Evolutionary conservation across 2,888 invertebrate species (phyloP).

Genomic region (Oithona nana): DNA sequence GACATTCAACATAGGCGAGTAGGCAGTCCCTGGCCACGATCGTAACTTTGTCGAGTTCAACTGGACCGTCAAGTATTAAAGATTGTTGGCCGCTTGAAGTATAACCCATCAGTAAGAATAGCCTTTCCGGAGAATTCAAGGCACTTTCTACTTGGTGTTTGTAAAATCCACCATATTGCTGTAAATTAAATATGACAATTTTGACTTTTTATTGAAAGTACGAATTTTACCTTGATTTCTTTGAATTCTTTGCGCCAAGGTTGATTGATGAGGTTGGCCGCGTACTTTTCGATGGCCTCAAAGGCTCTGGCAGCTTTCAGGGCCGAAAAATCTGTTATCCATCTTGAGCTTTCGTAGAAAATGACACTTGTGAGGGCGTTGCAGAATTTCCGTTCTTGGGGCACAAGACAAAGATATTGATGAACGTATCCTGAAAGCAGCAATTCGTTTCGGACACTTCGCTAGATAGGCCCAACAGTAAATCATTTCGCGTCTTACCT

Average conservation of each 20-base stretch:
- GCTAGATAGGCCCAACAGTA: not conserved
- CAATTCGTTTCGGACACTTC: not conserved
- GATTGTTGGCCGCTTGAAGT: slow-evolving; percentile 25
- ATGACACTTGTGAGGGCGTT: slow-evolving; percentile 54
- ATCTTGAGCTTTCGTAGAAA: slow-evolving; percentile 48
- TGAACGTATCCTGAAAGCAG: slow-evolving; percentile 44
- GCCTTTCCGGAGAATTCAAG: slow-evolving; percentile 20
- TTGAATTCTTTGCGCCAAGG: slow-evolving; percentile 76
- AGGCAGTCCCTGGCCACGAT: slow-evolving; percentile 63
- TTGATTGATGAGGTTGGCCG: slow-evolving; percentile 60
- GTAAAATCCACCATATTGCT: slow-evolving; percentile 24
- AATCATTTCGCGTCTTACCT: slow-evolving; percentile 33
- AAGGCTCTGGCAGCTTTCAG: slow-evolving; percentile 61
- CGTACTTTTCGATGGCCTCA: slow-evolving; percentile 64
- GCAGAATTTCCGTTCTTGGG: slow-evolving; percentile 57
- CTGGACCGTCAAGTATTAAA: slow-evolving; percentile 38
- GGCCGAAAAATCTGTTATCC: slow-evolving; percentile 53
- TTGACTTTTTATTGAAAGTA: no score
- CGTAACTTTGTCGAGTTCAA: slow-evolving; percentile 59
- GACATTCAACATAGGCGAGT: slow-evolving; percentile 68
- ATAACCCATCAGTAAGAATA: slow-evolving; percentile 23
- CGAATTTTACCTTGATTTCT: slow-evolving; percentile 46
- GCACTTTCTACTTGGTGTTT: slow-evolving; percentile 22
- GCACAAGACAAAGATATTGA: slow-evolving; percentile 54
- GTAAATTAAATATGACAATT: slow-evolving; percentile 12